Percentiles rank a stretch among this genome's conserved stretches.
These are phyloP conservation scores for Colostygia pectinataria DNA, from an alignment of 2,888 invertebrate genomes.

Conservation along the genomic window DNA sequence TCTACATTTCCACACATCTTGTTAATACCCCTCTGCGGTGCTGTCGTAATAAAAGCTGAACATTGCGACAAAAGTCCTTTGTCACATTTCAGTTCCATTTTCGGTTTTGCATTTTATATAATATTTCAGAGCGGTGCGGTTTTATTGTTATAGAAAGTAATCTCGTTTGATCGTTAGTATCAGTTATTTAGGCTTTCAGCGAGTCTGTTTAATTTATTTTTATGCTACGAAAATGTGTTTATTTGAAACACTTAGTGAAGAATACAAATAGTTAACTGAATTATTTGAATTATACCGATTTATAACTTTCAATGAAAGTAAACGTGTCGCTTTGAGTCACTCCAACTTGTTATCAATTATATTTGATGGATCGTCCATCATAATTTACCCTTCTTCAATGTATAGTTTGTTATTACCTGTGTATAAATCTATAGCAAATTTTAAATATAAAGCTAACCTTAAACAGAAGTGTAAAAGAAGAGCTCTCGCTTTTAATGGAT, in stretches of 20 bases:
- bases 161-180: conserved; percentile 7
- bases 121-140: conserved; percentile 25
- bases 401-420: too few relatives aligned
- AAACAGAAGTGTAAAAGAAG: conserved; percentile 1
- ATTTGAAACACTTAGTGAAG: too few relatives aligned
- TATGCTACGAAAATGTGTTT: too few relatives aligned
- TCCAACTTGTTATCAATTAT: too few relatives aligned
- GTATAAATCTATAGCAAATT: neutral
- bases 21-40: conserved; percentile 33
- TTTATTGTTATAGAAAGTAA: conserved; percentile 8
- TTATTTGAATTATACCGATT: too few relatives aligned
- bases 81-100: conserved; percentile 32
- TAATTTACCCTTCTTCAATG: too few relatives aligned
- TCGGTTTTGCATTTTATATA: conserved; percentile 11
- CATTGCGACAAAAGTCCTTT: conserved; percentile 41
- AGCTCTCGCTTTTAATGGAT: conserved; percentile 20
- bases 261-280: too few relatives aligned
- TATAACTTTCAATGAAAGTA: too few relatives aligned
- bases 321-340: too few relatives aligned
- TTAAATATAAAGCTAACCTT: neutral
- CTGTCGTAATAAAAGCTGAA: conserved; percentile 45
- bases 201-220: neutral
- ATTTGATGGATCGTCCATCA: too few relatives aligned
- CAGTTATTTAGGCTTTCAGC: neutral
- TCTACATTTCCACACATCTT: conserved; percentile 27